Evolutionary conservation across 2,888 invertebrate species (phyloP).

Genomic region (Drosophila limbata): DNA sequence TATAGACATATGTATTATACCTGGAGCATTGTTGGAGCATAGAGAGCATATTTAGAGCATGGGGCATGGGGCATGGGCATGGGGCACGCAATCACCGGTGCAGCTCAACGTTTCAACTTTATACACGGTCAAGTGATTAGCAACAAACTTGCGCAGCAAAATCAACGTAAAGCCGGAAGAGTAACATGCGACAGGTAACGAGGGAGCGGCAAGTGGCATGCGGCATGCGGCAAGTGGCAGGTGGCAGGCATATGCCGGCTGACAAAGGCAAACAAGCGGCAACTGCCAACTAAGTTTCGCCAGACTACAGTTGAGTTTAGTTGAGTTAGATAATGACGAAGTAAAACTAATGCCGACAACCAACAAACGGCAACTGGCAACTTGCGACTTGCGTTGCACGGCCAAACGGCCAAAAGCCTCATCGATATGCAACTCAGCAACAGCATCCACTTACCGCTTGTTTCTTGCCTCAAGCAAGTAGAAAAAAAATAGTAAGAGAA

Average conservation of each 20-base stretch:
- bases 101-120: slow-evolving; percentile 69
- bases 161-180: slow-evolving; percentile 67
- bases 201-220: slow-evolving; percentile 11
- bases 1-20: slow-evolving; percentile 9
- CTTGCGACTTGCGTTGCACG: slow-evolving; percentile 23
- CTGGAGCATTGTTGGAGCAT: too few species aligned
- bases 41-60: too few species aligned
- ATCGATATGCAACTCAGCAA: slow-evolving; percentile 71
- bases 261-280: slow-evolving; percentile 70
- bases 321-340: slow-evolving; percentile 75
- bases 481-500: slow-evolving; percentile 4
- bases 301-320: slow-evolving; percentile 49
- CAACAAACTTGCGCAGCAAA: slow-evolving; percentile 72
- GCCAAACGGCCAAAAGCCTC: slow-evolving; percentile 39
- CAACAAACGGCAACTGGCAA: slow-evolving; percentile 29
- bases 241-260: slow-evolving; percentile 31
- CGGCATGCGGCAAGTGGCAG: slow-evolving; percentile 10
- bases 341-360: slow-evolving; percentile 62
- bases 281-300: slow-evolving; percentile 68
- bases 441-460: slow-evolving; percentile 28
- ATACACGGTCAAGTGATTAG: slow-evolving; percentile 79
- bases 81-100: slow-evolving; percentile 67
- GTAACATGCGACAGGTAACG: slow-evolving; percentile 16
- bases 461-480: slow-evolving; percentile 30
- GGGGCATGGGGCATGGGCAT: slow-evolving; percentile 7